Evolutionary conservation across 2,888 invertebrate species (phyloP), one percentile per base, ranked within the genome.

Genomic region (Dione vanillae): DNA sequence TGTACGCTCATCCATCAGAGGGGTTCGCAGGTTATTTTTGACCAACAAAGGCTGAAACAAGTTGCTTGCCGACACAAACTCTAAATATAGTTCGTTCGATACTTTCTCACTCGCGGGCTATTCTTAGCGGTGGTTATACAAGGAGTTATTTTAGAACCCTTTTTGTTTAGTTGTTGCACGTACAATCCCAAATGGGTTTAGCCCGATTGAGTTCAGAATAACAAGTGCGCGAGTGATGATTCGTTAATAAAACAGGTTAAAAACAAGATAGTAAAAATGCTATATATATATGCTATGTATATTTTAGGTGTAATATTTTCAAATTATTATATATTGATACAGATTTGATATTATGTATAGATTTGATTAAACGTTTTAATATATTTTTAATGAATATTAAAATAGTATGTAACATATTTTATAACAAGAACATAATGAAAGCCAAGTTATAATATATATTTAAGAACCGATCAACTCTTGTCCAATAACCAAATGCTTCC

Each of bases 1-100:
- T 74, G 71, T 71, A 66, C 64, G 64, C 49, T 58, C 72, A 61
- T 76, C 75, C 74, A 64, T 75, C 76, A 68, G 75, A 78, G 82
- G 81, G 83, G 78, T 73, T 78, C 78, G 77, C 77, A 78, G 81
- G 83, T 81, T 90, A 89, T 90, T 90, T 88, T 78, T 77, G 78
- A 80, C 77, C 80, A 84, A 89, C 88, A 88, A 88, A 89, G 90
- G 86, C 84, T 83, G 81, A 83, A 85, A 77, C 85, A 83, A 88
- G 85, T 86, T 78, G 75, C 71, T 72, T 66, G 74, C 70, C 71
- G 73, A 75, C 78, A 78, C 76, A 77, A 75, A 66, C 65, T 76
- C 87, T 88, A 87, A 82, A 80, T 85, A 89, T 91, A 91, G 81
- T 80, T 70, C 74, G 83, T 75, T 84, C 84, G 83, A 87, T 88